These are phyloP conservation scores for Poeciliopsis infans DNA, from an alignment of 2,797 vertebrate genomes.

Conservation along the genomic window DNA sequence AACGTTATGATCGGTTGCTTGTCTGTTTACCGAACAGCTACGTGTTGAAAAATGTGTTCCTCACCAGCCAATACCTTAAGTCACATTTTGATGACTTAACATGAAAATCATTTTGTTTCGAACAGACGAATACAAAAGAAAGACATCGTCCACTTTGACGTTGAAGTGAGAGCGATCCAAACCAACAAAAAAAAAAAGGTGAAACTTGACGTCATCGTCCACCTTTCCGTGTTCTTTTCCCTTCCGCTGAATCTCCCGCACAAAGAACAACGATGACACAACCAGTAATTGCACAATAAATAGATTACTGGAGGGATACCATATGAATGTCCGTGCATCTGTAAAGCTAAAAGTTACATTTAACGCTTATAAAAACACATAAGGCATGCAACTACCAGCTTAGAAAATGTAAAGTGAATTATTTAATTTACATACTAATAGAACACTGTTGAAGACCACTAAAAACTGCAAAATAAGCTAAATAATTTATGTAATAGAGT, in stretches of 20 bases:
- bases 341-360: constrained; percentile 44
- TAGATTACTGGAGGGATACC: constrained; percentile 17
- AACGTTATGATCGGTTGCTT: constrained; percentile 8
- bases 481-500: constrained; percentile 4
- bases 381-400: constrained; percentile 58
- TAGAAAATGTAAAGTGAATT: constrained; percentile 39
- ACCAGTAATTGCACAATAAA: constrained; percentile 35
- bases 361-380: constrained; percentile 46
- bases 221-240: constrained; percentile 9
- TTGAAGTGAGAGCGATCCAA: constrained; percentile 6
- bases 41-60: not conserved
- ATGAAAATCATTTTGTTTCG: not conserved
- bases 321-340: constrained; percentile 34
- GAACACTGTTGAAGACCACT: constrained; percentile 14
- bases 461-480: constrained; percentile 1
- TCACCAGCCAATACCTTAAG: not conserved
- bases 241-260: constrained; percentile 22
- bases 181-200: constrained; percentile 10
- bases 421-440: constrained; percentile 45
- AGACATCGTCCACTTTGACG: constrained; percentile 12
- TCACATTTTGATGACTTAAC: constrained; percentile 1
- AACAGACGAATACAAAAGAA: not conserved
- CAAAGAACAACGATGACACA: constrained; percentile 23
- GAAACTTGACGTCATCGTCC: constrained; percentile 16
- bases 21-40: not conserved